phyloP scores from a whole-genome alignment of 2,797 vertebrate genomes.

The Melanogrammus aeglefinus region DNA sequence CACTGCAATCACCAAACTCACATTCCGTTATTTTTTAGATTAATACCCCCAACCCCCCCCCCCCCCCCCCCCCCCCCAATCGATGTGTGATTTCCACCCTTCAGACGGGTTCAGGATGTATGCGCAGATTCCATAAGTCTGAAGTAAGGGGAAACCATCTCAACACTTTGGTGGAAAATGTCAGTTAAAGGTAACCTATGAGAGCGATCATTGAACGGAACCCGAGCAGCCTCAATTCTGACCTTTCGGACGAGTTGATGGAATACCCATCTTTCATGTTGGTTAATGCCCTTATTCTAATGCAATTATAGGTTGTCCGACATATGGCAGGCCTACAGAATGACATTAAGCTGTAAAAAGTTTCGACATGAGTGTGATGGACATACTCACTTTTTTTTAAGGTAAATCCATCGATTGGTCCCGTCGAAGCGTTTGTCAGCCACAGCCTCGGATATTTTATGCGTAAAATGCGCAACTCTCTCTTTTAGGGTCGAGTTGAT shows the following conservation, averaged over 20 bases:
- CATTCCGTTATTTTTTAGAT: neutral
- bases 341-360: neutral
- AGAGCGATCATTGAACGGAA: neutral
- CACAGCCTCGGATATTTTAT: conserved; percentile 17
- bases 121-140: neutral
- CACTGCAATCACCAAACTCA: neutral
- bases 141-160: neutral
- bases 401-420: conserved; percentile 36
- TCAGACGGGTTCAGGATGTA: neutral
- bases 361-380: conserved; percentile 19
- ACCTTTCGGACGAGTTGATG: neutral
- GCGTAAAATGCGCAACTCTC: neutral
- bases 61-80: neutral
- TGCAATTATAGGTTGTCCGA: neutral
- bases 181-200: neutral
- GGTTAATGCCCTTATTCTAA: neutral
- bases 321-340: neutral
- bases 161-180: neutral
- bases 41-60: neutral
- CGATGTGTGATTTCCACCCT: neutral
- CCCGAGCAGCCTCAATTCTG: neutral
- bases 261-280: neutral
- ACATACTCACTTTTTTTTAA: conserved; percentile 57
- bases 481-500: neutral
- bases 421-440: conserved; percentile 22